These are phyloP conservation scores for Tetanocera ferruginea DNA, from an alignment of 2,888 invertebrate genomes.

Conservation along the genomic window DNA sequence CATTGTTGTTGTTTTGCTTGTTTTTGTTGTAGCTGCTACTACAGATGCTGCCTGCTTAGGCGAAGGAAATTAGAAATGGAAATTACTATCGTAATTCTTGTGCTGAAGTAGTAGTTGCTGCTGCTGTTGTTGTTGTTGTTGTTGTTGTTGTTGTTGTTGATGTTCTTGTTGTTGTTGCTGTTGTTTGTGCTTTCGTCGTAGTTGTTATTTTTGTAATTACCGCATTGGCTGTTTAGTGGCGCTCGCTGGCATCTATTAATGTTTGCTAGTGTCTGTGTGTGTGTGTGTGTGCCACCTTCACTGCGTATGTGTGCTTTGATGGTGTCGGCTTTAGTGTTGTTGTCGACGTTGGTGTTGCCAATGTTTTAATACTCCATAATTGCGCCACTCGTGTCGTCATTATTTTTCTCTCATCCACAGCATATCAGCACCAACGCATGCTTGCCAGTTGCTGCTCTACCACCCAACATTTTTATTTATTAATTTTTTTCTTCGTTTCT, in stretches of 20 bases:
- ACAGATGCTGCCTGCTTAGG: neutral
- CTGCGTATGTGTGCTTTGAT: neutral
- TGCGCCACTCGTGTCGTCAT: constrained; percentile 16
- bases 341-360: neutral
- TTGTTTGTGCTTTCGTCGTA: constrained; percentile 18
- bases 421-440: neutral
- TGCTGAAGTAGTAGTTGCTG: constrained; percentile 45
- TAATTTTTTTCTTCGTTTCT: neutral
- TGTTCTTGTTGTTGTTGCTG: constrained; percentile 1
- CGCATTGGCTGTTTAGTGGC: neutral
- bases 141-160: constrained; percentile 17
- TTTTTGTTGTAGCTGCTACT: neutral
- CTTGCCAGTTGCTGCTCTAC: neutral
- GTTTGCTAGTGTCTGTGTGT: neutral
- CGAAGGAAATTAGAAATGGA: constrained; percentile 64
- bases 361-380: constrained; percentile 29
- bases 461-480: neutral
- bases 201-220: constrained; percentile 17
- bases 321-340: neutral
- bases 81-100: constrained; percentile 65
- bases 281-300: neutral
- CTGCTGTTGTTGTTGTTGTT: constrained; percentile 28
- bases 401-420: neutral
- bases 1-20: neutral
- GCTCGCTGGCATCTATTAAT: neutral